Percentiles rank a stretch among this genome's conserved stretches.
These are phyloP conservation scores for Synodontis membranacea DNA, from an alignment of 2,113 vertebrate genomes.

Conservation along the genomic window DNA sequence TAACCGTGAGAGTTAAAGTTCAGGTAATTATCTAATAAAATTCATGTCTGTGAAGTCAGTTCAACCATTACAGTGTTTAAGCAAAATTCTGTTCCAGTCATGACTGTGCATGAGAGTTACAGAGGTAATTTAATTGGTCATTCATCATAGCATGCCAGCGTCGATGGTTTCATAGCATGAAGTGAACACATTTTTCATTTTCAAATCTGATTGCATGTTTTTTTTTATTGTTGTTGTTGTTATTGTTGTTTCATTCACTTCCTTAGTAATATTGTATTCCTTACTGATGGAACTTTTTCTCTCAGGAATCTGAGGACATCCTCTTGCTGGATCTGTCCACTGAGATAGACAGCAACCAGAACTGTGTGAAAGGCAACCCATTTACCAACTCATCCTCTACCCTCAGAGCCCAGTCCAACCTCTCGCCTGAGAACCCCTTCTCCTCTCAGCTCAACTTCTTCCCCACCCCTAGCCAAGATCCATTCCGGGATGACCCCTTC, in stretches of 20 bases:
- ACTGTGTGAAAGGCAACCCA: constrained; percentile 79
- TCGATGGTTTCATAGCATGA: constrained; percentile 8
- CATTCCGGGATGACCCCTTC: constrained; percentile 87
- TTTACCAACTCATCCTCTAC: constrained; percentile 72
- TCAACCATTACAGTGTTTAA: constrained; percentile 19
- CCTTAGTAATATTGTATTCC: not conserved
- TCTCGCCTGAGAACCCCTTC: constrained; percentile 75
- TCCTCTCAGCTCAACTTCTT: constrained; percentile 82
- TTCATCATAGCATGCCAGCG: constrained; percentile 23
- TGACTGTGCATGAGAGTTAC: constrained; percentile 4
- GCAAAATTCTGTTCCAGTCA: not conserved
- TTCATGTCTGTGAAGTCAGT: constrained; percentile 7
- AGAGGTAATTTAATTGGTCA: not conserved
- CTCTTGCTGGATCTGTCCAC: constrained; percentile 87
- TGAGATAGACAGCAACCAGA: constrained; percentile 85
- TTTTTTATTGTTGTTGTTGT: not conserved
- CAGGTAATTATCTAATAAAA: constrained; percentile 48
- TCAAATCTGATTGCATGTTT: constrained; percentile 12
- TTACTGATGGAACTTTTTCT: constrained; percentile 4
- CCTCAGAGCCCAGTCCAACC: constrained; percentile 70
- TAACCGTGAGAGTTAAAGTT: constrained; percentile 50
- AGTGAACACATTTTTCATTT: not conserved
- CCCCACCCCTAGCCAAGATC: constrained; percentile 83
- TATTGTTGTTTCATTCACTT: not conserved
- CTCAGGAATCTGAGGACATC: constrained; percentile 81